A percentile compares a stretch with the other conserved stretches of the same genome.
phyloP scores from a whole-genome alignment of 2,113 vertebrate species.

The Charina bottae region DNA sequence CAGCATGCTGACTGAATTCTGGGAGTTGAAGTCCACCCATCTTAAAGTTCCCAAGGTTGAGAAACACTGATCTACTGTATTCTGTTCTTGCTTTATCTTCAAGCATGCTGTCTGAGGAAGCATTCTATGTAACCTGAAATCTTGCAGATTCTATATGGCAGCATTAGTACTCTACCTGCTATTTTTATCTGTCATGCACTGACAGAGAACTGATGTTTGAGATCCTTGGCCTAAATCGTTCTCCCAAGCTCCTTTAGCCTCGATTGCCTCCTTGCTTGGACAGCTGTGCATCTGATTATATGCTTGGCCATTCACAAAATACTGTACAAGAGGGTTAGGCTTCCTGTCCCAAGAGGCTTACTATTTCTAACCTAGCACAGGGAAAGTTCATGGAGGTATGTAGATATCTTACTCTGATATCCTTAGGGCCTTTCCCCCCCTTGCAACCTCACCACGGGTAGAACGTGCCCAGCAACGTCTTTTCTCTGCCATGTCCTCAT shows the following conservation, averaged over 20 bases:
- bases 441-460: too few species aligned
- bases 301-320: background rate
- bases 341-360: background rate
- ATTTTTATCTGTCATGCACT: background rate
- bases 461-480: too few species aligned
- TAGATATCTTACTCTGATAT: too few species aligned
- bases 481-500: too few species aligned
- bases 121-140: background rate
- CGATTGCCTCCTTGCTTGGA: background rate
- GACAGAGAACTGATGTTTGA: background rate
- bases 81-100: background rate
- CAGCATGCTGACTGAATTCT: too few species aligned
- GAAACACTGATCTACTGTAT: background rate
- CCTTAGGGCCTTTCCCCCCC: too few species aligned
- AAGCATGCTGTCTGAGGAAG: background rate
- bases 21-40: too few species aligned
- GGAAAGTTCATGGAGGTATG: background rate
- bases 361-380: background rate
- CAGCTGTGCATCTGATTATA: background rate
- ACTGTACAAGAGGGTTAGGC: background rate
- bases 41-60: too few species aligned
- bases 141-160: background rate
- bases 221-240: background rate
- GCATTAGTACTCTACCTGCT: background rate
- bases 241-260: background rate